Base-by-base conservation (phyloP, 2,113 vertebrate genomes). In the Pithys albifrons region DNA sequence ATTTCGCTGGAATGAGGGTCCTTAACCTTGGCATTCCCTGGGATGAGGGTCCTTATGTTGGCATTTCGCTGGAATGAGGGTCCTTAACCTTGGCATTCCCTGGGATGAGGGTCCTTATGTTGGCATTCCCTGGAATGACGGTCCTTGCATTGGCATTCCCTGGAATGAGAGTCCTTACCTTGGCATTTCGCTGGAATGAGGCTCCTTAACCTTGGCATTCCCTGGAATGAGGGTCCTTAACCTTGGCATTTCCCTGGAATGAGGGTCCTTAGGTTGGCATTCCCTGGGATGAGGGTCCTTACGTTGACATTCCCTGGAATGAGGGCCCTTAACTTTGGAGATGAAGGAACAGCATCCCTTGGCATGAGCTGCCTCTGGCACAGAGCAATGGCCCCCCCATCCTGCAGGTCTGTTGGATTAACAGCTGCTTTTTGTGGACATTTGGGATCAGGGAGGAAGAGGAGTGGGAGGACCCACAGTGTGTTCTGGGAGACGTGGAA, bases 351-450 rank as follows among this genome's bases (percentile, higher is more conserved):
- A 27, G 49, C 14, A 3, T 27, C 3, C 15, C 23, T 39, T 2
- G 1, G 37, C 9, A 0, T 3, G 49, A 69, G 23, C 54, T 52
- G 29, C 54, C 39, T 29, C 3, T 33, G 46, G 17, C 33, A 13
- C 0, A 1, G 11, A 45, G 74, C 41, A 11, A 8, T 3, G 29
- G 54, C 31, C 52, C 61, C 35, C 7, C 2, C 31, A 0, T 19
- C 59, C 6, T 31, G 7, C 22, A 27, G 45, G 27, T 15, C 13
- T 2, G 0, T 9, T 27, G 0, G 17, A 0, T 39, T 5, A 19
- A 41, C 28, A 25, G 4, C 7, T 10, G 1, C 1, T 83, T 71
- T 43, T 55, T 35, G 1, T 2, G 9, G 39, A 7, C 9, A 1
- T 89, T 62, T 31, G 71, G 51, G 46, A 8, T 5, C 22, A 8